Percentiles rank a stretch among this genome's conserved stretches.
Evolutionary conservation across 2,888 invertebrate genomes (phyloP).

Genomic region (Drosophila quasianomalipes): DNA sequence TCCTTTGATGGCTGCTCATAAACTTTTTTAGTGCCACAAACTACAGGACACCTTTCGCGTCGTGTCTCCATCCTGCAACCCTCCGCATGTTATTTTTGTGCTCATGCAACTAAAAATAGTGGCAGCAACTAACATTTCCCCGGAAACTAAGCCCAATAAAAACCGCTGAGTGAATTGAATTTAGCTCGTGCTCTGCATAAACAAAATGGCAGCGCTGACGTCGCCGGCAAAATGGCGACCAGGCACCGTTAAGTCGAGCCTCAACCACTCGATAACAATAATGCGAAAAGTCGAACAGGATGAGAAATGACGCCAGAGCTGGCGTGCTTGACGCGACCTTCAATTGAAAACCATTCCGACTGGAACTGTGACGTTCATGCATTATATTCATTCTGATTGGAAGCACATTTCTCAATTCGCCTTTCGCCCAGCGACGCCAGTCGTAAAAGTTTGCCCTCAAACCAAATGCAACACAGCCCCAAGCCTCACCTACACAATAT

Average conservation of each 20-base stretch:
- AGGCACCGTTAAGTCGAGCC: constrained; percentile 33
- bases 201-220: constrained; percentile 30
- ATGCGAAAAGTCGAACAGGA: constrained; percentile 9
- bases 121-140: constrained; percentile 16
- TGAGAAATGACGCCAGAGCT: constrained; percentile 49
- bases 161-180: constrained; percentile 18
- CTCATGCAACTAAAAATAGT: constrained; percentile 43
- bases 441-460: constrained; percentile 9
- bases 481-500: constrained; percentile 30
- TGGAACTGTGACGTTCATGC: constrained; percentile 27
- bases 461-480: background rate
- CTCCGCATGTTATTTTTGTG: background rate
- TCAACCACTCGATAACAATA: constrained; percentile 12
- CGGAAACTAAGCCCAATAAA: constrained; percentile 19
- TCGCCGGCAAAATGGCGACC: constrained; percentile 51
- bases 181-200: constrained; percentile 30
- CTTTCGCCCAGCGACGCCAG: constrained; percentile 33
- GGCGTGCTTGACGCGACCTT: constrained; percentile 48
- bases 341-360: constrained; percentile 6
- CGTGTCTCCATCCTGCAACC: background rate
- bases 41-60: background rate
- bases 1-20: constrained; percentile 16
- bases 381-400: constrained; percentile 2
- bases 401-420: constrained; percentile 40
- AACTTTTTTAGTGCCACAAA: background rate